Base-by-base conservation (phyloP, 2,797 vertebrate species). In the Sparidentex hasta region DNA sequence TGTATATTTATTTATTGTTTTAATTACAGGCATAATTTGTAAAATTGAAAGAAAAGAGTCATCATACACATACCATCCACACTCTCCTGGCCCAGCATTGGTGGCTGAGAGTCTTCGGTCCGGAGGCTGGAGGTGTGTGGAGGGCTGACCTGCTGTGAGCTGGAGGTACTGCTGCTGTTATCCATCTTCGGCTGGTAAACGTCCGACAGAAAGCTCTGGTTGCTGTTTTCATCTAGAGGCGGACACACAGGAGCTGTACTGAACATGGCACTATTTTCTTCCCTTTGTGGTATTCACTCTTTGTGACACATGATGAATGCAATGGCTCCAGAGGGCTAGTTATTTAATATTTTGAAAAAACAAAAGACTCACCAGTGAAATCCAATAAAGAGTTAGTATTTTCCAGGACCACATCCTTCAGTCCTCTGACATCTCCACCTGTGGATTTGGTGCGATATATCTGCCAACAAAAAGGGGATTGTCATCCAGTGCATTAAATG, bases 161-260 rank as follows among this genome's bases (percentile, higher is more conserved):
- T 99, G 18, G 98, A 99, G 85, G 96, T 97, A 80, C 96, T 97
- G 89, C 98, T 98, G 96, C 98, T 99, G 92, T 98, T 98, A 86
- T 99, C 98, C 92, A 97, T 96, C 91, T 99, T 99, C 48, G 97
- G 95, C 77, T 97, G 98, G 88, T 98, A 99, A 51, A 96, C 96
- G 0, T 99, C 98, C 0, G 98, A 99, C 89, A 98, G 87, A 59
- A 98, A 99, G 83, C 98, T 99, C 96, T 98, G 98, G 93, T 99
- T 99, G 95, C 98, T 99, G 92, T 97, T 99, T 92, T 99, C 98
- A 94, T 99, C 98, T 99, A 38, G 94, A 62, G 92, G 21, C 11
- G 2, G 23, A 64, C 25, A 62, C 33, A 85, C 0, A 78, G 3
- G 27, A 71, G 18, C 63, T n/a, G 13, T 13, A 59, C 6, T 47